Conservation (phyloP, 2,888 invertebrate genomes). For the Vesta saturnalis region DNA sequence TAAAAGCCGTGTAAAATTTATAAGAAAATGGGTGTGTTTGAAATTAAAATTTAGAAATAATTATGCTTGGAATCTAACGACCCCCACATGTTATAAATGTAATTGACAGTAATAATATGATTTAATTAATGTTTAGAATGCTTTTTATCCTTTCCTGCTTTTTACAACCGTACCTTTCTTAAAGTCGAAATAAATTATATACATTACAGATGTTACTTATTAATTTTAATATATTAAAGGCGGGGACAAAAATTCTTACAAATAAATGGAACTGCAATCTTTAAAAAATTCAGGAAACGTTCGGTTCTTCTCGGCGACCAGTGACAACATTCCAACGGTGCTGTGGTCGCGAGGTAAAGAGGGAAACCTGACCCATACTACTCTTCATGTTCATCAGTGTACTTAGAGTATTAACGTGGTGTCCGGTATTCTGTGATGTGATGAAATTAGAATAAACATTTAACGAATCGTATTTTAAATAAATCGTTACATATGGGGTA, state of each 20-base stretch:
- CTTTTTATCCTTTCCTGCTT: too few relatives aligned
- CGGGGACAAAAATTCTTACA: not conserved
- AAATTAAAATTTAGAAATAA: too few relatives aligned
- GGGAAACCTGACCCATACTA: constrained; percentile 50
- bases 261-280: not conserved
- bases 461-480: too few relatives aligned
- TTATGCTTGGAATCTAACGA: too few relatives aligned
- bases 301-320: constrained; percentile 54
- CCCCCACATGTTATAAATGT: not conserved
- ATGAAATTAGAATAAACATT: not conserved
- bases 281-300: constrained; percentile 23
- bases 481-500: too few relatives aligned
- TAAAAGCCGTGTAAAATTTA: too few relatives aligned
- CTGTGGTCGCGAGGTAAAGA: constrained; percentile 38
- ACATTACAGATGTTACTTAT: too few relatives aligned
- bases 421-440: constrained; percentile 21
- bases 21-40: too few relatives aligned
- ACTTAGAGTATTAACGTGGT: constrained; percentile 43
- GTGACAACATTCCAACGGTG: constrained; percentile 59
- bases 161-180: too few relatives aligned
- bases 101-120: not conserved
- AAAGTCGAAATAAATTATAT: too few relatives aligned
- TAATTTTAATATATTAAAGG: not conserved
- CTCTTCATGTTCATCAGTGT: constrained; percentile 42
- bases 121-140: too few relatives aligned